Conservation (phyloP, 2,888 invertebrate genomes). For the Brenthis daphne region DNA sequence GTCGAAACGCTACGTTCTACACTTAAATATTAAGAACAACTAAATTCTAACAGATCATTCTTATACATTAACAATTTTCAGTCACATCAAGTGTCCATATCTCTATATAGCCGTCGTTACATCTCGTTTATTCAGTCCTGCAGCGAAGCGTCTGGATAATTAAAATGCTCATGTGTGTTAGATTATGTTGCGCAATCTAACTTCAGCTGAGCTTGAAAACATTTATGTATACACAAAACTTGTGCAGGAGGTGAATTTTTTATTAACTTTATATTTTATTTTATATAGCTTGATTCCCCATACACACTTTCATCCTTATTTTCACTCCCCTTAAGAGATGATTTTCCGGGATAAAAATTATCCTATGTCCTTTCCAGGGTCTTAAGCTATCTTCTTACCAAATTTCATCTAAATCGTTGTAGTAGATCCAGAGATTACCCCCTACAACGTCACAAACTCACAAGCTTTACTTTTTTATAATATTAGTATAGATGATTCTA, state of each 20-base stretch:
- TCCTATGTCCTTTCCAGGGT: too few species aligned
- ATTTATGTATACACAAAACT: constrained; percentile 12
- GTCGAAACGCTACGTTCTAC: too few species aligned
- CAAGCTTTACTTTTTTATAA: too few species aligned
- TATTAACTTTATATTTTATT: neutral
- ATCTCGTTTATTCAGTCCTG: constrained; percentile 50
- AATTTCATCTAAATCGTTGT: too few species aligned
- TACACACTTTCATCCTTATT: too few species aligned
- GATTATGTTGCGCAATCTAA: constrained; percentile 26
- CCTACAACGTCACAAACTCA: too few species aligned
- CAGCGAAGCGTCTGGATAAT: constrained; percentile 47
- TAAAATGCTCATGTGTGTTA: constrained; percentile 47
- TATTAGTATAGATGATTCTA: too few species aligned
- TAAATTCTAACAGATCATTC: neutral
- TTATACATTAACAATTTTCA: constrained; percentile 1
- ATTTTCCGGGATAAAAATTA: too few species aligned
- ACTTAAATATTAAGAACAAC: neutral
- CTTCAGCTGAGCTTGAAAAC: constrained; percentile 17
- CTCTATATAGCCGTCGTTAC: constrained; percentile 33
- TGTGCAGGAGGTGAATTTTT: neutral
- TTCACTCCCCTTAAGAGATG: too few species aligned
- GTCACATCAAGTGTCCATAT: constrained; percentile 38
- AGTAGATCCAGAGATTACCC: too few species aligned
- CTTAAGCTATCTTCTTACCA: too few species aligned
- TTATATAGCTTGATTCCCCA: too few species aligned